Base-by-base conservation (phyloP, 2,888 invertebrate species). In the Drosophila acutilabella region DNA sequence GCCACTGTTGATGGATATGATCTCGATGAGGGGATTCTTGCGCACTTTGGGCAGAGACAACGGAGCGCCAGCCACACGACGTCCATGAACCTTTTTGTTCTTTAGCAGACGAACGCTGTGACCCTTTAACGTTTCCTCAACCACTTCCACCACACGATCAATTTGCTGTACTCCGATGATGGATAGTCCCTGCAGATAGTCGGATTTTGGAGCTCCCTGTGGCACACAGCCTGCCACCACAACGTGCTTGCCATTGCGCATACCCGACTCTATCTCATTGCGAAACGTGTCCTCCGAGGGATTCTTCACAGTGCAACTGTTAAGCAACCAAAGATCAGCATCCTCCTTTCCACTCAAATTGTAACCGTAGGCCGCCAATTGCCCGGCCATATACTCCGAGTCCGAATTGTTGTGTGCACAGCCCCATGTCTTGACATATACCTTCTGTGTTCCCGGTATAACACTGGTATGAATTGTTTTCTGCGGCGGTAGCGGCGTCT, bases 101-200 rank as follows among this genome's bases (percentile, higher is more conserved):
- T 96, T 96, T 7, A 97, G 93, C 7, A 96, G 91, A 13, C 96
- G 94, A 1, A 97, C 96, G 18, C 95, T 95, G 90, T 96, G 95
- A 1, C 96, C 99, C 94, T 98, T 98, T 0, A 99, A 92, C 0
- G 99, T 98, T 93, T 99, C 99, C 91, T 99, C 99, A 0, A 99
- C 99, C 0, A 99, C 98, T 93, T 99, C 98, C 0, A 99, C 97
- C 1, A 99, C 97, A 69, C 98, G 94, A 91, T 99, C 99, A 68
- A 99, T 99, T 93, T 99, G 99, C 89, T 99, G 98, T 0, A 99
- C 99, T 0, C 99, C 99, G n/a, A 99, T 96, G 1, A 99, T 95
- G 80, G 99, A 99, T 8, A 99, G 93, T 0, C 97, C 92, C 40
- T 81, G 87, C 0, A 92, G 72, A 69, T 94, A 94, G 0, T 92